Conservation (phyloP, 2,888 invertebrate species). For the Ecdyonurus torrentis region DNA sequence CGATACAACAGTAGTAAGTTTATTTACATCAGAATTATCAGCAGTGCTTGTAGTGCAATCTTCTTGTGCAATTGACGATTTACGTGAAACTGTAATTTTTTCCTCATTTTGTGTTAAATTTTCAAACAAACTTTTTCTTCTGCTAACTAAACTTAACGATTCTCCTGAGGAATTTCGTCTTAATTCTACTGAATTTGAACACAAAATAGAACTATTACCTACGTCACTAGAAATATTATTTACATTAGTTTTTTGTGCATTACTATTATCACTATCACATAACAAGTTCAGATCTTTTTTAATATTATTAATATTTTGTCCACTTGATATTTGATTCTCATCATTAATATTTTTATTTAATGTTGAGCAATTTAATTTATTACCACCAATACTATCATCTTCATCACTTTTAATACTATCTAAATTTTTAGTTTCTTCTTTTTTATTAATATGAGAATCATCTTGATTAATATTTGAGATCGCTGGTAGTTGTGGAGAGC, state of each 20-base stretch:
- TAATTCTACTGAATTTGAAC: neutral
- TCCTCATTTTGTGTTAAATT: constrained; percentile 8
- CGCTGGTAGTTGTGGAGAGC: neutral
- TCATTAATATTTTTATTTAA: constrained; percentile 9
- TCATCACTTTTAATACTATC: constrained; percentile 7
- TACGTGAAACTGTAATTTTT: constrained; percentile 5
- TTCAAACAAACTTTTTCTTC: neutral
- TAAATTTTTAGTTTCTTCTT: neutral
- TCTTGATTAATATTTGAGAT: neutral
- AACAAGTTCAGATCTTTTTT: constrained; percentile 14
- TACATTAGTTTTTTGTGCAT: neutral
- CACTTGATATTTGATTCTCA: neutral
- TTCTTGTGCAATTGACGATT: neutral
- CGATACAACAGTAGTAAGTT: neutral
- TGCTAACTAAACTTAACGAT: neutral
- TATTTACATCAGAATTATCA: neutral
- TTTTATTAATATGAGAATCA: neutral
- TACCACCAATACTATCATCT: constrained; percentile 12
- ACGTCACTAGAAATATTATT: neutral
- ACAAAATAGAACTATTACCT: neutral
- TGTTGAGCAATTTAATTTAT: constrained; percentile 10
- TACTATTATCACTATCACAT: constrained; percentile 25
- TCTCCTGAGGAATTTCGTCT: neutral
- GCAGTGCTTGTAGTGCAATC: neutral
- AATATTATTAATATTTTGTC: neutral